Conservation (phyloP, 1,140 invertebrate genomes). For the Ectropis grisescens region DNA sequence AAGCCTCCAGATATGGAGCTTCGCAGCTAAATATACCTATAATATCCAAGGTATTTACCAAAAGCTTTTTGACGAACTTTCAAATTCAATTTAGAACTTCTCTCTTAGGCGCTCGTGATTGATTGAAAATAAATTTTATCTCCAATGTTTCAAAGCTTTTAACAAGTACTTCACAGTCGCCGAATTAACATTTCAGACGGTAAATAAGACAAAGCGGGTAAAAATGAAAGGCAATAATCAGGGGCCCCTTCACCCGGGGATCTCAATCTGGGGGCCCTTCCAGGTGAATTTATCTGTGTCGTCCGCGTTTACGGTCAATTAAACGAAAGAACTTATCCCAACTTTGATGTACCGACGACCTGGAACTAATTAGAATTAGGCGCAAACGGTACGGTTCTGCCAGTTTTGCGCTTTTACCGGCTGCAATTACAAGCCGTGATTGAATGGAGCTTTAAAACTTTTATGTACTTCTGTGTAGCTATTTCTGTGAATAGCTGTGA, state of each 20-base stretch:
- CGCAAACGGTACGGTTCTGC: slow-evolving; percentile 28
- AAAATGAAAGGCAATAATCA: slow-evolving; percentile 20
- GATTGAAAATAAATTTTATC: too few relatives aligned
- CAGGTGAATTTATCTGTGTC: slow-evolving; percentile 23
- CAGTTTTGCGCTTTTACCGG: slow-evolving; percentile 10
- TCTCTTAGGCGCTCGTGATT: too few relatives aligned
- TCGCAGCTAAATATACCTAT: too few relatives aligned
- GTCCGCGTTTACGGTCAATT: slow-evolving; percentile 40
- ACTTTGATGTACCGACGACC: slow-evolving; percentile 42
- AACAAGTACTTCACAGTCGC: too few relatives aligned
- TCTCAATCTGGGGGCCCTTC: too few relatives aligned
- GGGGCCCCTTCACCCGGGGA: not conserved
- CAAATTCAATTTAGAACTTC: too few relatives aligned
- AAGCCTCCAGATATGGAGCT: too few relatives aligned
- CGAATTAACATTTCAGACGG: not conserved
- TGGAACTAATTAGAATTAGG: slow-evolving; percentile 53
- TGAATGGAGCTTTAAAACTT: not conserved
- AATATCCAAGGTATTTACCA: too few relatives aligned
- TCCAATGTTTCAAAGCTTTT: too few relatives aligned
- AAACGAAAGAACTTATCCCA: slow-evolving; percentile 43
- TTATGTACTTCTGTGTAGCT: not conserved
- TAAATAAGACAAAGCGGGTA: slow-evolving; percentile 10
- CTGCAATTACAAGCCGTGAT: not conserved
- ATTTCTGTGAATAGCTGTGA: too few relatives aligned
- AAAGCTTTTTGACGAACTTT: too few relatives aligned